A percentile compares a stretch with the other conserved stretches of the same genome.
Evolutionary conservation across 2,113 vertebrate genomes (phyloP).

Genomic region (Prunella himalayana): DNA sequence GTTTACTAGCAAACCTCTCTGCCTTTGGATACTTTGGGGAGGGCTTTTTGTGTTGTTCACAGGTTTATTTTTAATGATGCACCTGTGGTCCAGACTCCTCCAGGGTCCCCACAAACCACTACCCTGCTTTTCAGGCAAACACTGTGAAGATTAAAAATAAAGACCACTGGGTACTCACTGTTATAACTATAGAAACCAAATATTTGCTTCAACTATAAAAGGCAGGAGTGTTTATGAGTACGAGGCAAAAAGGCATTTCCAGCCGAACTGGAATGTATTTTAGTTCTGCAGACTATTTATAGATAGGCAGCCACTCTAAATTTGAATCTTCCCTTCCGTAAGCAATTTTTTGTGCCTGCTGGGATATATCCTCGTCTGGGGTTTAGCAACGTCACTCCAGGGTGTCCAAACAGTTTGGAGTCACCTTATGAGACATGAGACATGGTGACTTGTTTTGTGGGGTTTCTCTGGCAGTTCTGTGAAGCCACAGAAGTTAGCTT

Average conservation of each 20-base stretch:
- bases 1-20: background rate
- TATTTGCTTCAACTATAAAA: slow-evolving; percentile 60
- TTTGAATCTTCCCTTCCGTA: slow-evolving; percentile 59
- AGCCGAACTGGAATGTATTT: slow-evolving; percentile 60
- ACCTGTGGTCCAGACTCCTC: slow-evolving; percentile 27
- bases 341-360: slow-evolving; percentile 43
- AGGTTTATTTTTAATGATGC: slow-evolving; percentile 55
- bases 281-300: slow-evolving; percentile 54
- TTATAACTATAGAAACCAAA: slow-evolving; percentile 63
- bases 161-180: slow-evolving; percentile 16
- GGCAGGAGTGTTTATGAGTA: slow-evolving; percentile 53
- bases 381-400: background rate
- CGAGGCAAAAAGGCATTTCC: slow-evolving; percentile 50
- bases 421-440: background rate
- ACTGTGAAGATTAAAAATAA: slow-evolving; percentile 37
- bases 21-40: background rate
- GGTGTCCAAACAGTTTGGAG: background rate
- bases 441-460: background rate
- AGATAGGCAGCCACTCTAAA: slow-evolving; percentile 42
- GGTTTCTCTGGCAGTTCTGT: background rate
- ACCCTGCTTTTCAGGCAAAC: slow-evolving; percentile 24
- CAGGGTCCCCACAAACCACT: background rate
- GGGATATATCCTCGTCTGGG: background rate
- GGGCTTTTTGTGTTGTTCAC: background rate
- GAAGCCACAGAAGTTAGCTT: background rate